phyloP scores from a whole-genome alignment of 30 jellyfish, hydroid and myxozoan species.

The Mastigias papua region DNA sequence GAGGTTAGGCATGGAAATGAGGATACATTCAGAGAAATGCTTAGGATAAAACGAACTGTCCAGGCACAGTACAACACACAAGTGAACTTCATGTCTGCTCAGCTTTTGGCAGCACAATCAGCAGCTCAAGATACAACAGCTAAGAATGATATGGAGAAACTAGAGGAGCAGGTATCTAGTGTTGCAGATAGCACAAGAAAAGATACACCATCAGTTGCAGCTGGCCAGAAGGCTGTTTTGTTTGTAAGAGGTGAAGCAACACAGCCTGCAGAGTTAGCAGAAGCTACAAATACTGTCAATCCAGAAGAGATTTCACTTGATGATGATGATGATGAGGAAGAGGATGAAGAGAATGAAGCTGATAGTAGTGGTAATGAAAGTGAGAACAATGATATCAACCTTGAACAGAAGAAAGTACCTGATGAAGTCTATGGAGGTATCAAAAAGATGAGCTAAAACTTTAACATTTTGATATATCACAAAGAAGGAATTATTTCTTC shows the following conservation, averaged over 20 bases:
- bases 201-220: slow-evolving; percentile 80
- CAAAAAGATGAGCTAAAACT: neutral
- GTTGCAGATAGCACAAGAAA: slow-evolving; percentile 86
- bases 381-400: slow-evolving; percentile 50
- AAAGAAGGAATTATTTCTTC: neutral
- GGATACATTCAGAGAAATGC: slow-evolving; percentile 98
- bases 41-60: slow-evolving; percentile 92
- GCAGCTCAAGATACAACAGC: slow-evolving; percentile 64
- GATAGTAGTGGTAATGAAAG: slow-evolving; percentile 13
- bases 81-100: slow-evolving; percentile 98
- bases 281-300: slow-evolving; percentile 69
- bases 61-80: slow-evolving; percentile 97
- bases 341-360: slow-evolving; percentile 55
- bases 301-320: slow-evolving; percentile 94
- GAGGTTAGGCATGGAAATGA: slow-evolving; percentile 99
- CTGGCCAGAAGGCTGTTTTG: slow-evolving; percentile 85
- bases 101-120: slow-evolving; percentile 93
- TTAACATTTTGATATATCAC: neutral
- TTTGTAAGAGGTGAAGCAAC: slow-evolving; percentile 92
- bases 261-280: slow-evolving; percentile 70
- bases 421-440: slow-evolving; percentile 72
- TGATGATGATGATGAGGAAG: slow-evolving; percentile 74
- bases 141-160: slow-evolving; percentile 85
- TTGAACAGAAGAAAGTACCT: slow-evolving; percentile 89
- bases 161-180: slow-evolving; percentile 77